Conservation (phyloP, 2,797 vertebrate genomes). For the Thaleichthys pacificus region DNA sequence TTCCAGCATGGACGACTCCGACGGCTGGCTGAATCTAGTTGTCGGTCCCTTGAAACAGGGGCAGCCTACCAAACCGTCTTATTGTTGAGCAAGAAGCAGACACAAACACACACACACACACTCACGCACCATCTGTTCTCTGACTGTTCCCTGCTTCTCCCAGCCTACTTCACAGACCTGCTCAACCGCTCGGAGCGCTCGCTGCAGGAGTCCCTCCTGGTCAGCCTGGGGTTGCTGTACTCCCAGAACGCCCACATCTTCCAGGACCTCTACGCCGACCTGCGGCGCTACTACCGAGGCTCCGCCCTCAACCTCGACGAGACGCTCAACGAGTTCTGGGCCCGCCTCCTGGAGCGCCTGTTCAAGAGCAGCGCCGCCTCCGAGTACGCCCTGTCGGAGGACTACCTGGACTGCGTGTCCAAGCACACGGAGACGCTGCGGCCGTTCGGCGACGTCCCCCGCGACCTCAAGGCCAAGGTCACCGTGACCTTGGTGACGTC, state of each 20-base stretch:
- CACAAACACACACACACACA: too few species aligned
- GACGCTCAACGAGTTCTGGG: slow-evolving; percentile 89
- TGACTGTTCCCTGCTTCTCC: too few species aligned
- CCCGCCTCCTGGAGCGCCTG: slow-evolving; percentile 82
- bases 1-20: too few species aligned
- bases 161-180: slow-evolving; percentile 89
- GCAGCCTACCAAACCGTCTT: too few species aligned
- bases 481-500: slow-evolving; percentile 85
- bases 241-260: slow-evolving; percentile 80
- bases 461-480: slow-evolving; percentile 84
- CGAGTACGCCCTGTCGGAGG: slow-evolving; percentile 81
- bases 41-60: too few species aligned
- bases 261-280: slow-evolving; percentile 83
- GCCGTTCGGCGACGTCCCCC: slow-evolving; percentile 85
- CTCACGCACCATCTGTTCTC: background rate
- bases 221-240: slow-evolving; percentile 80
- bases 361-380: slow-evolving; percentile 76
- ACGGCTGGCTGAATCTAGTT: too few species aligned
- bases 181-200: slow-evolving; percentile 83
- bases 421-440: slow-evolving; percentile 86
- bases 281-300: slow-evolving; percentile 87
- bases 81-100: too few species aligned
- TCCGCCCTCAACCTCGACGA: slow-evolving; percentile 89
- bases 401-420: slow-evolving; percentile 90
- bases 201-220: slow-evolving; percentile 80